Evolutionary conservation across 2,113 vertebrate genomes (phyloP), one percentile per base, ranked within the genome.

Genomic region (Cavia aperea): DNA sequence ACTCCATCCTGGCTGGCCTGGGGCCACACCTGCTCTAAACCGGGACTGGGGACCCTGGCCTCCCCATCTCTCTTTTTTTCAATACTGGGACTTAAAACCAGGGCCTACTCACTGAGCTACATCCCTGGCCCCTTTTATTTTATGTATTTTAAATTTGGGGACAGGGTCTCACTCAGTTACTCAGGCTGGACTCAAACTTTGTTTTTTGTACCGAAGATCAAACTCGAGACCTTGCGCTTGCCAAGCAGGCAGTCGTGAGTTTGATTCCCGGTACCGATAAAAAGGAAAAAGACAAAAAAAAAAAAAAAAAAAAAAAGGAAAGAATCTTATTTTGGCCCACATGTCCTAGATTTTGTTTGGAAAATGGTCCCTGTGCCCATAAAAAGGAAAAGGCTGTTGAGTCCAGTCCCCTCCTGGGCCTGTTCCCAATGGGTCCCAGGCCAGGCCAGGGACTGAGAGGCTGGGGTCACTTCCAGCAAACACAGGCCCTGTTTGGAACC

Each of bases 401-500:
- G 78, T 70, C 88, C 31, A 46, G 16, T 46, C 56, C 39, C 58
- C 86, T 83, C 72, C 89, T 43, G 23, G 81, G 81, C 60, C 73
- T 60, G 82, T 77, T 46, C 88, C 82, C 39, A 13, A n/a, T 1
- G 9, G 79, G 66, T 84, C 86, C 86, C 62, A 75, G 86, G 49
- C 89, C 73, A 12, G 4, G 33, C 49, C 9, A 26, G 79, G 79
- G 56, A 46, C 58, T 26, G 11, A 58, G 68, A 66, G 84, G 43
- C 63, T 19, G 10, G 77, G 58, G 79, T 49, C 72, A 58, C 77
- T 93, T 95, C 96, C 95, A 97, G 96, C 58, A 96, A 84, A 92
- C 96, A 95, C 94, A 94, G 90, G 54, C 33, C 65, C 14, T 1
- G 36, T 39, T 60, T 51, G 78, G 93, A 93, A 87, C 86, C 91